Evolutionary conservation across 2,113 vertebrate genomes (phyloP).

Genomic region (Alexandromys fortis): DNA sequence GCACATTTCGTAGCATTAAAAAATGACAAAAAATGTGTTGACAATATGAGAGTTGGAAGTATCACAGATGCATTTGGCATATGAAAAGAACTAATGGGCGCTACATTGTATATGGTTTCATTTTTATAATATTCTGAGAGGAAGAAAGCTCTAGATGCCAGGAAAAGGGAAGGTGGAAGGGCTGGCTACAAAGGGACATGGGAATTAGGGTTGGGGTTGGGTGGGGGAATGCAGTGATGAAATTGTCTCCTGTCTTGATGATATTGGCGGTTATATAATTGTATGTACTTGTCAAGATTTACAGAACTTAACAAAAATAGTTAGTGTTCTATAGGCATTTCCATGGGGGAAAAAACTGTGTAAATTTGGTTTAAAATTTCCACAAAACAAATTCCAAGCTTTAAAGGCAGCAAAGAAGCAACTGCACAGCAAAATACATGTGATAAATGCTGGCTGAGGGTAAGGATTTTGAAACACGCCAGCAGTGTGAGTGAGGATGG

Average conservation of each 20-base stretch:
- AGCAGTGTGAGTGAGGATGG: too few species aligned
- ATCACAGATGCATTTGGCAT: neutral
- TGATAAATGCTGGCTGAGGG: neutral
- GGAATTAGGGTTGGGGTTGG: rapidly evolving
- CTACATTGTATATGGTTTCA: neutral
- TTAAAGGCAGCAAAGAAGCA: neutral
- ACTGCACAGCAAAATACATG: too few species aligned
- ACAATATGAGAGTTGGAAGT: neutral
- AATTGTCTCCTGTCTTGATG: neutral
- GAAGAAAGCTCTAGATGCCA: neutral
- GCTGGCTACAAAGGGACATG: neutral
- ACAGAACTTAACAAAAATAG: neutral
- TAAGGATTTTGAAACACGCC: neutral
- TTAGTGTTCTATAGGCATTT: neutral
- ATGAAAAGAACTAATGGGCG: neutral
- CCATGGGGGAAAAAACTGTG: neutral
- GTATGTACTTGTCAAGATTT: neutral
- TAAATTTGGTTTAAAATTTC: neutral
- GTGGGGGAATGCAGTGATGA: neutral
- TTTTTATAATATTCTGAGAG: neutral
- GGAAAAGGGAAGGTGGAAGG: rapidly evolving
- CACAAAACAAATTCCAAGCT: neutral
- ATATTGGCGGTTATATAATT: neutral
- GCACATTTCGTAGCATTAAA: constrained; percentile 6
- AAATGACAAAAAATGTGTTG: neutral